Percentiles rank a stretch among this genome's conserved stretches.
Evolutionary conservation across 2,888 invertebrate species (phyloP).

Genomic region (Yponomeuta malinellus): DNA sequence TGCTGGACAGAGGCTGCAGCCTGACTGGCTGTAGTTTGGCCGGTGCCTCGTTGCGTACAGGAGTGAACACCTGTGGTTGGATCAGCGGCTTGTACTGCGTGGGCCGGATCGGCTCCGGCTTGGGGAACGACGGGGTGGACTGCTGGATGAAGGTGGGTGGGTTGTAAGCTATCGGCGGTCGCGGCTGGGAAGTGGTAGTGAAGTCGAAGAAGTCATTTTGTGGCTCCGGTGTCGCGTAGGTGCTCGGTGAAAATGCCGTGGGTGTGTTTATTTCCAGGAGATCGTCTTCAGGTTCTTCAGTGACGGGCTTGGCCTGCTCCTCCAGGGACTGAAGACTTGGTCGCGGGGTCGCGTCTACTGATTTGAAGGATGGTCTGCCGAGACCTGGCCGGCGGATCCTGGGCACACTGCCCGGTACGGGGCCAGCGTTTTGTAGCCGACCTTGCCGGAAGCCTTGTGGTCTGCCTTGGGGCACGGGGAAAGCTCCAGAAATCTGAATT

Average conservation of each 20-base stretch:
- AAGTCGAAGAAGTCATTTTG: slow-evolving; percentile 66
- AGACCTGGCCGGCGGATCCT: slow-evolving; percentile 61
- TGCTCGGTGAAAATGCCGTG: slow-evolving; percentile 61
- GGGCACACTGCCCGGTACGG: slow-evolving; percentile 36
- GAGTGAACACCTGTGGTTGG: slow-evolving; percentile 54
- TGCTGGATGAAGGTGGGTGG: slow-evolving; percentile 56
- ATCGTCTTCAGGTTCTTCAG: slow-evolving; percentile 80
- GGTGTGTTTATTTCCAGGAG: slow-evolving; percentile 70
- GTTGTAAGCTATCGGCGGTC: slow-evolving; percentile 62
- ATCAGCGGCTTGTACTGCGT: slow-evolving; percentile 64
- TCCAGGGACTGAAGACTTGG: slow-evolving; percentile 68
- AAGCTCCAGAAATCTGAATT: slow-evolving; percentile 80
- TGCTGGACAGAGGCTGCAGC: slow-evolving; percentile 62
- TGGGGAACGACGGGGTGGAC: slow-evolving; percentile 49
- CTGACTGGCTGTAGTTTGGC: slow-evolving; percentile 60
- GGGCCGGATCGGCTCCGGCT: slow-evolving; percentile 60
- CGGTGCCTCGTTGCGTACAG: slow-evolving; percentile 52
- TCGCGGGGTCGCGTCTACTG: slow-evolving; percentile 59
- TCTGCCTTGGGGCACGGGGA: slow-evolving; percentile 51
- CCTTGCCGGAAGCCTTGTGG: slow-evolving; percentile 63
- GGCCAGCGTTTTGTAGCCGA: slow-evolving; percentile 43
- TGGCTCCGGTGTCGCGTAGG: slow-evolving; percentile 59
- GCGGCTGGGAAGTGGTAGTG: slow-evolving; percentile 64
- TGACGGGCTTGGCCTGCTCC: slow-evolving; percentile 78
- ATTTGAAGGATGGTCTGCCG: slow-evolving; percentile 62